A percentile compares a stretch with the other conserved stretches of the same genome.
Evolutionary conservation across 2,888 invertebrate genomes (phyloP).

Genomic region (Dione juno): DNA sequence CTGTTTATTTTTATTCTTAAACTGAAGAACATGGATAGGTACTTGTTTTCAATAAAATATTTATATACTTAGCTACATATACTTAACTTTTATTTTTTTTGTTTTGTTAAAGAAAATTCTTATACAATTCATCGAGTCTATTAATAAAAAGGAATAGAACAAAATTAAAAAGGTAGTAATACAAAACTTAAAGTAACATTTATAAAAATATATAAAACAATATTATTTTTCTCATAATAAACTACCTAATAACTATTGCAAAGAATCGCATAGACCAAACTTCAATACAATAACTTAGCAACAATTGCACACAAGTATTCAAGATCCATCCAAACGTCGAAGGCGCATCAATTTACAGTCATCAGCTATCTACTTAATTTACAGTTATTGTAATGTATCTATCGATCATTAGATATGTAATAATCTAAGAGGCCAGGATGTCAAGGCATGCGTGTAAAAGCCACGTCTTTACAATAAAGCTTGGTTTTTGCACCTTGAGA

Average conservation of each 20-base stretch:
- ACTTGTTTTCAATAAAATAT: no score
- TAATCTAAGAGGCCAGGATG: constrained; percentile 41
- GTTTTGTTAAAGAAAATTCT: no score
- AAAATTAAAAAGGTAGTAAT: no score
- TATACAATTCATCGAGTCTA: no score
- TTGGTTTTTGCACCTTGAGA: background rate
- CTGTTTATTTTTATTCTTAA: no score
- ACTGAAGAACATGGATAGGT: no score
- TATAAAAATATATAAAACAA: no score
- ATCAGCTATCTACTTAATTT: constrained; percentile 33
- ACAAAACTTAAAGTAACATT: no score
- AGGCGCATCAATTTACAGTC: constrained; percentile 35
- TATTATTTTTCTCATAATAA: background rate
- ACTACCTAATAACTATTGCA: background rate
- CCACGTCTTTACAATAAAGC: constrained; percentile 16
- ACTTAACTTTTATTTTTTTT: no score
- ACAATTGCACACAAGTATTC: constrained; percentile 4
- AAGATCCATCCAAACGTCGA: background rate
- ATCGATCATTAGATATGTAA: constrained; percentile 42
- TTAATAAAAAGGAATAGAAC: no score
- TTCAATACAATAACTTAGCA: background rate
- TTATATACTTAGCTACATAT: no score
- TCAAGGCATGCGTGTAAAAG: constrained; percentile 30
- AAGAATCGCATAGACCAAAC: background rate
- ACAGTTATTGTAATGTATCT: constrained; percentile 43